These are phyloP conservation scores for Diabrotica virgifera DNA, from an alignment of 1,140 invertebrate genomes.

Conservation along the genomic window DNA sequence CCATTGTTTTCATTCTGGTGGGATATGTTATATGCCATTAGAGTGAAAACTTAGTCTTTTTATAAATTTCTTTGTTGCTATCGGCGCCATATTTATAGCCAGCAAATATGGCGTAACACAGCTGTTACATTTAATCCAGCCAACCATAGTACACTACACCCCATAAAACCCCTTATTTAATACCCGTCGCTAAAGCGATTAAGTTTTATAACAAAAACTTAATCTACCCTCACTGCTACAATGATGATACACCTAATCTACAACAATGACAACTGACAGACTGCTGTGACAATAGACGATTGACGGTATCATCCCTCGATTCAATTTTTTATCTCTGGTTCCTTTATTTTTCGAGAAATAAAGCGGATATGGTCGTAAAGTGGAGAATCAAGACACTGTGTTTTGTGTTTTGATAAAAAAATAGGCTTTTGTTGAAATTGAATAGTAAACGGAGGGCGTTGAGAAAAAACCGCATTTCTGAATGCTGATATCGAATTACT, in stretches of 20 bases:
- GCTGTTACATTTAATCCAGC: slow-evolving; percentile 2
- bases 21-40: no score
- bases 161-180: background rate
- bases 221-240: background rate
- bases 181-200: background rate
- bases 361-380: slow-evolving; percentile 1
- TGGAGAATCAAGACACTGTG: background rate
- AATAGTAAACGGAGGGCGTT: background rate
- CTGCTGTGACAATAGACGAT: background rate
- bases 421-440: background rate
- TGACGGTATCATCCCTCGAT: slow-evolving; percentile 1
- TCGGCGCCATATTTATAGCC: background rate
- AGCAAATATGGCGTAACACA: background rate
- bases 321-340: background rate
- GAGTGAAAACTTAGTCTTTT: no score
- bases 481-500: background rate
- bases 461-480: slow-evolving; percentile 2
- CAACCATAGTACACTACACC: background rate
- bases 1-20: no score
- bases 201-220: slow-evolving; percentile 1
- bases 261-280: background rate
- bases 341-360: background rate
- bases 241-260: slow-evolving; percentile 2
- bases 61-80: background rate
- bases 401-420: background rate